These are phyloP conservation scores for Pangasianodon gigas DNA, from an alignment of 2,113 vertebrate species.

Conservation along the genomic window DNA sequence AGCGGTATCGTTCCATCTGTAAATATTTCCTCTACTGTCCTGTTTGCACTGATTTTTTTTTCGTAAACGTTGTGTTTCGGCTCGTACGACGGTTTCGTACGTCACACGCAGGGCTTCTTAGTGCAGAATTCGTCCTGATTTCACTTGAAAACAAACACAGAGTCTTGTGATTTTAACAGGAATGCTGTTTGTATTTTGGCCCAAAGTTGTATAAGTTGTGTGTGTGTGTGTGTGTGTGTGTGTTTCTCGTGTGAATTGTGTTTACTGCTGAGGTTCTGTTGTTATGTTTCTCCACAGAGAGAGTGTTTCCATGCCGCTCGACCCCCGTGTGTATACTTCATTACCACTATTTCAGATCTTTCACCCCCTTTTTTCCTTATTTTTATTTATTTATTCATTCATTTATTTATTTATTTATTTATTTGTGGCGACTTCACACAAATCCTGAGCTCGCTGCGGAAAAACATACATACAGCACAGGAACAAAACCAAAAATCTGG, in stretches of 20 bases:
- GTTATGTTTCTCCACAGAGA: slow-evolving; percentile 68
- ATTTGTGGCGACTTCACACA: background rate
- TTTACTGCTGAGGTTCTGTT: slow-evolving; percentile 67
- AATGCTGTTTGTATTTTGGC: too few species aligned
- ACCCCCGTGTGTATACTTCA: slow-evolving; percentile 67
- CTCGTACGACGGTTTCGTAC: background rate
- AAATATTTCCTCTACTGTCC: background rate
- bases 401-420: background rate
- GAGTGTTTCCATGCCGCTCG: slow-evolving; percentile 74
- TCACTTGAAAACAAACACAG: background rate
- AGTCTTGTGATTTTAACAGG: too few species aligned
- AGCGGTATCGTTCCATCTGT: background rate
- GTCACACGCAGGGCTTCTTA: background rate
- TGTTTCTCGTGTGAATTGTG: slow-evolving; percentile 73
- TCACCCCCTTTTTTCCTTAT: background rate
- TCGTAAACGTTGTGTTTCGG: too few species aligned
- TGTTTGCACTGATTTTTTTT: background rate
- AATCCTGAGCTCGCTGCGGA: background rate
- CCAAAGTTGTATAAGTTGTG: too few species aligned
- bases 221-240: slow-evolving; percentile 25
- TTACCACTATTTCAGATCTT: background rate
- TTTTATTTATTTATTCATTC: background rate
- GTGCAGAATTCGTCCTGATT: background rate
- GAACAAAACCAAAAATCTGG: background rate
- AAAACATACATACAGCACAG: background rate